Evolutionary conservation across 1,140 invertebrate genomes (phyloP).

Genomic region (Eumaeus atala): DNA sequence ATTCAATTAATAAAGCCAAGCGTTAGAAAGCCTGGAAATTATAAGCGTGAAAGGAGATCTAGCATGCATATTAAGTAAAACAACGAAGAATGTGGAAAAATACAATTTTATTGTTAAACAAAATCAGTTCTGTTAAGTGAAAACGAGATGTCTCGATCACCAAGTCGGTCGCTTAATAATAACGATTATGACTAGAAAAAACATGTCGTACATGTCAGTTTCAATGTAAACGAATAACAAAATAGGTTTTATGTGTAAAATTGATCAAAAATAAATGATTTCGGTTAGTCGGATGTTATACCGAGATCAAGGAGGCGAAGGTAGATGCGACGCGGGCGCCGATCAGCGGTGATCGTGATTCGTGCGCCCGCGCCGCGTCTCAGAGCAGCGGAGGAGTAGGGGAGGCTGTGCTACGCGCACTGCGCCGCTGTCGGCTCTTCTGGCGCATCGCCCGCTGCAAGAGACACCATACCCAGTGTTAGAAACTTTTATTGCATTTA

Average conservation of each 20-base stretch:
- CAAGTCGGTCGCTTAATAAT: constrained; percentile 38
- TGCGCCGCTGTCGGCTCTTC: constrained; percentile 73
- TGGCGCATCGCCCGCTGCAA: constrained; percentile 70
- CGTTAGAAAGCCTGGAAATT: constrained; percentile 57
- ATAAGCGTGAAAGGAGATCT: constrained; percentile 45
- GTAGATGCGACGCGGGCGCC: constrained; percentile 52
- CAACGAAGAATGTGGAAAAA: constrained; percentile 47
- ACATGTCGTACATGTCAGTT: constrained; percentile 11
- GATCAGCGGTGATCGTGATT: constrained; percentile 6
- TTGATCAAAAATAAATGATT: constrained; percentile 61
- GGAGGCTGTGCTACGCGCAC: constrained; percentile 66
- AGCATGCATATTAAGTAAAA: constrained; percentile 63
- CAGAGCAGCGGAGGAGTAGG: constrained; percentile 29
- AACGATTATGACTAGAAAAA: constrained; percentile 51
- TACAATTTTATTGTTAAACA: constrained; percentile 67
- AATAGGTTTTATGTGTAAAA: constrained; percentile 41
- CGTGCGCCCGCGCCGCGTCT: constrained; percentile 55
- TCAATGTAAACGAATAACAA: constrained; percentile 43
- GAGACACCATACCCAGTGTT: constrained; percentile 74
- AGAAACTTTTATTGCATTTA: constrained; percentile 63
- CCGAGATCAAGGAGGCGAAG: constrained; percentile 64
- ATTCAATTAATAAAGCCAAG: constrained; percentile 39
- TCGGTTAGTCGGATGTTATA: constrained; percentile 68
- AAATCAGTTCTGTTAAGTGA: constrained; percentile 70
- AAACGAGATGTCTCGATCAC: constrained; percentile 54